A percentile compares a stretch with the other conserved stretches of the same genome.
These are phyloP conservation scores for Drosophila yakuba DNA, from an alignment of 1,140 invertebrate species.

Conservation along the genomic window DNA sequence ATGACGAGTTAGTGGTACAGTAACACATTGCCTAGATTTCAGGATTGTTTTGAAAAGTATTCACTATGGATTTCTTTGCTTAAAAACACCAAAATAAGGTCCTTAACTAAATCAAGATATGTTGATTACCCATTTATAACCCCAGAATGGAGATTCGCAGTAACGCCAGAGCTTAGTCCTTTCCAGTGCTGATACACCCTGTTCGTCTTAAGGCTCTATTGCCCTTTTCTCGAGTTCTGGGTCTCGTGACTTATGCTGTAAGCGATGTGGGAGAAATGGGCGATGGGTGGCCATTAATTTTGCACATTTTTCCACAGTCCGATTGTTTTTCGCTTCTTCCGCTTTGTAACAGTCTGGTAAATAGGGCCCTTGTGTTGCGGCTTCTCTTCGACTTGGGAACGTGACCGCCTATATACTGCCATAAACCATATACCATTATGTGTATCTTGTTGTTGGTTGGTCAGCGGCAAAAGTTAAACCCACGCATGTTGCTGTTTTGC, in stretches of 20 bases:
- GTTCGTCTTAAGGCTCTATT: slow-evolving; percentile 11
- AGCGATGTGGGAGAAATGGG: neutral
- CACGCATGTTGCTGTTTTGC: slow-evolving; percentile 66
- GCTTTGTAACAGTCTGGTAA: slow-evolving; percentile 70
- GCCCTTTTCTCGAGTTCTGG: slow-evolving; percentile 15
- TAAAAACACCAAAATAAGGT: no score
- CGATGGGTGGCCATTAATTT: slow-evolving; percentile 45
- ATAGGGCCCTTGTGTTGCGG: slow-evolving; percentile 55
- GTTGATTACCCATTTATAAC: no score
- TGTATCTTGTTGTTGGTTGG: slow-evolving; percentile 59
- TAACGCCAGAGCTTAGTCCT: neutral
- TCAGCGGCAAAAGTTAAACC: slow-evolving; percentile 56
- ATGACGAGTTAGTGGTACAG: neutral
- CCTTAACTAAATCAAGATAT: no score
- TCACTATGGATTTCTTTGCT: no score
- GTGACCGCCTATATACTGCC: slow-evolving; percentile 66
- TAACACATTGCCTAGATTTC: neutral
- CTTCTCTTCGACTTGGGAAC: slow-evolving; percentile 65
- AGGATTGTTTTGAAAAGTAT: neutral
- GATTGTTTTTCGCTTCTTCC: slow-evolving; percentile 50
- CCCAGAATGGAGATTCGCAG: neutral
- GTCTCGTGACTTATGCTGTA: slow-evolving; percentile 46
- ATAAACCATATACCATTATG: slow-evolving; percentile 5
- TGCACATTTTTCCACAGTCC: slow-evolving; percentile 64
- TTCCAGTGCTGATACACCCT: slow-evolving; percentile 19